Evolutionary conservation across 2,888 invertebrate genomes (phyloP).

Genomic region (Drosophila algonquin): DNA sequence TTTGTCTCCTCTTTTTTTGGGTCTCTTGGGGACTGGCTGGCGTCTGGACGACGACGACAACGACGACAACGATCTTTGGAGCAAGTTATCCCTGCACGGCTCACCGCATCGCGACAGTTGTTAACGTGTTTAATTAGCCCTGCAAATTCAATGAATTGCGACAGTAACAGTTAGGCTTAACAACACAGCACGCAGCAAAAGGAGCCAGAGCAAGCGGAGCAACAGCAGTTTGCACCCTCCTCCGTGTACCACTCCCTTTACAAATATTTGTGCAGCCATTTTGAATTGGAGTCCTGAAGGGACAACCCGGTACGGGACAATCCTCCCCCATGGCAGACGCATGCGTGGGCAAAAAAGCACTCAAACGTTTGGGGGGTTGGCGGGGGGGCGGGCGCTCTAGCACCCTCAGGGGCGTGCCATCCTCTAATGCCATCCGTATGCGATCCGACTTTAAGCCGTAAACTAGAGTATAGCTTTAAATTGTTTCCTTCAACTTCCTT

Average conservation of each 20-base stretch:
- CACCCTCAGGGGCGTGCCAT: slow-evolving; percentile 15
- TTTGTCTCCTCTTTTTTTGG: slow-evolving; percentile 26
- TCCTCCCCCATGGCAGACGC: slow-evolving; percentile 55
- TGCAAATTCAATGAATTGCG: slow-evolving; percentile 80
- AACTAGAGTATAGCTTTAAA: slow-evolving; percentile 34
- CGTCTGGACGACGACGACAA: slow-evolving; percentile 62
- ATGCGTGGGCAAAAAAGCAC: slow-evolving; percentile 57
- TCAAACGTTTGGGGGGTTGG: slow-evolving; percentile 33
- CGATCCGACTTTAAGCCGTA: slow-evolving; percentile 21
- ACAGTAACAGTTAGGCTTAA: slow-evolving; percentile 76
- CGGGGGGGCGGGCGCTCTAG: background rate
- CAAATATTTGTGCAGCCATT: slow-evolving; percentile 83
- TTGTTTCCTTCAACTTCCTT: slow-evolving; percentile 18
- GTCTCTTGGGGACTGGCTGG: slow-evolving; percentile 44
- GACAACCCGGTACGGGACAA: background rate
- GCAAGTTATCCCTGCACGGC: slow-evolving; percentile 76
- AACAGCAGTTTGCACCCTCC: slow-evolving; percentile 9
- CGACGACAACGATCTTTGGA: slow-evolving; percentile 66
- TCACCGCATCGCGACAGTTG: slow-evolving; percentile 76
- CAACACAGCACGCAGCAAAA: slow-evolving; percentile 43
- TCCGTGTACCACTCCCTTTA: slow-evolving; percentile 53
- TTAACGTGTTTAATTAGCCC: slow-evolving; percentile 80
- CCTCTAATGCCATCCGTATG: slow-evolving; percentile 9
- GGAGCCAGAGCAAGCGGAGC: slow-evolving; percentile 6
- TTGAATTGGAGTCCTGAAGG: slow-evolving; percentile 70